These are phyloP conservation scores for Poecile atricapillus DNA, from an alignment of 2,113 vertebrate species.

Conservation along the genomic window DNA sequence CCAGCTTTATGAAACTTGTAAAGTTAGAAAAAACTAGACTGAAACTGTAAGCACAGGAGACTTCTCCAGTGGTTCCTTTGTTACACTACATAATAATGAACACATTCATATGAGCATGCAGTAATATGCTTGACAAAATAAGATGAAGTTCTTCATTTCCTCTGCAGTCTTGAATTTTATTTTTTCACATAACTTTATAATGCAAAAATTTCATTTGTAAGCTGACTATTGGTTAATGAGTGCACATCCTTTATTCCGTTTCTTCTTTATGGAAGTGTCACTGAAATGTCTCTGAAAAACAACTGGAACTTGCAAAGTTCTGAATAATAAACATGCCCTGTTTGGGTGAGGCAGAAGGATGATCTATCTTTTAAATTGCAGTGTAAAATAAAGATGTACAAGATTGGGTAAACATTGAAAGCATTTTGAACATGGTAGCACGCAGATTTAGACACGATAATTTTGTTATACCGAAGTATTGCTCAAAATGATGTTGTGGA, in stretches of 20 bases:
- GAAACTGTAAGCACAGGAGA: not conserved
- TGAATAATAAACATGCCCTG: not conserved
- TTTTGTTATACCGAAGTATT: not conserved
- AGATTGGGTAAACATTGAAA: not conserved
- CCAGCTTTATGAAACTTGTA: not conserved
- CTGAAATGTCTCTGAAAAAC: not conserved
- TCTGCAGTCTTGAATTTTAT: not conserved
- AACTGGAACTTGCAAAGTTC: not conserved
- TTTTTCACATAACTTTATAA: not conserved
- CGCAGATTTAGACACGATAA: not conserved
- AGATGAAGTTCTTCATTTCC: not conserved
- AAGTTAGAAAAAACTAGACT: not conserved
- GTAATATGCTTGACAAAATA: not conserved
- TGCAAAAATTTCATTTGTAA: not conserved
- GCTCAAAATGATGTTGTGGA: not conserved
- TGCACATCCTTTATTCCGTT: not conserved
- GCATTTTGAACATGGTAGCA: not conserved
- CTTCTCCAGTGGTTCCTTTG: not conserved
- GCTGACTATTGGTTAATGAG: not conserved
- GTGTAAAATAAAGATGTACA: not conserved
- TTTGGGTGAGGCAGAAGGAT: not conserved
- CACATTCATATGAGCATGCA: not conserved
- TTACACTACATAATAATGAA: not conserved
- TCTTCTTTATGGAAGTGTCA: not conserved
- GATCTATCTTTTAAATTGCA: not conserved